Evolutionary conservation across 1,140 invertebrate species (phyloP).

Genomic region (Neotoxoptera formosana): DNA sequence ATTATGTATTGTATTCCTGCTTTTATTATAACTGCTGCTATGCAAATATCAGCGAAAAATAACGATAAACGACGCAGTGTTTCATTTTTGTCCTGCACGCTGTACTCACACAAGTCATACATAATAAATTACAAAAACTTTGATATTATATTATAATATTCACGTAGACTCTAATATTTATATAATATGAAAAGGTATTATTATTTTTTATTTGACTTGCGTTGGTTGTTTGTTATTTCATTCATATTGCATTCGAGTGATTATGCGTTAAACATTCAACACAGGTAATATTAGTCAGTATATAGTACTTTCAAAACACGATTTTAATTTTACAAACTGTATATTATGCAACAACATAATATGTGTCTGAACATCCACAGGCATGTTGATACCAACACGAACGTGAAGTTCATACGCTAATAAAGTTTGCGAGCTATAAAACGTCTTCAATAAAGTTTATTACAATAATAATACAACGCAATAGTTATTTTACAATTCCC

Average conservation of each 20-base stretch:
- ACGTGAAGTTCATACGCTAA: background rate
- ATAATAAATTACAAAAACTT: background rate
- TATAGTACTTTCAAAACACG: background rate
- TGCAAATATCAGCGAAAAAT: background rate
- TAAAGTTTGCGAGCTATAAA: background rate
- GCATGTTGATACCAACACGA: background rate
- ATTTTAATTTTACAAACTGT: background rate
- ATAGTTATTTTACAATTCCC: background rate
- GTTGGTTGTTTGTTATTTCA: background rate
- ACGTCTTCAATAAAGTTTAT: slow-evolving; percentile 4
- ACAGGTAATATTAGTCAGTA: background rate
- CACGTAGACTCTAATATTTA: background rate
- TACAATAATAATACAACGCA: background rate
- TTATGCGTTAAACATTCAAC: background rate
- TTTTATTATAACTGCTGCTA: background rate
- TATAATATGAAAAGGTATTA: background rate
- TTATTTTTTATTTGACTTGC: background rate
- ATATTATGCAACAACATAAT: background rate
- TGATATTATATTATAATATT: background rate
- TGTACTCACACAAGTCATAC: background rate
- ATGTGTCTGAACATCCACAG: background rate
- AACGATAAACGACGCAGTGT: background rate
- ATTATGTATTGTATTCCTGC: background rate
- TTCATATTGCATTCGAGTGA: background rate
- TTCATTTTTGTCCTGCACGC: background rate